Base-by-base conservation (phyloP, 2,797 vertebrate genomes). In the Muscicapa comitata region DNA sequence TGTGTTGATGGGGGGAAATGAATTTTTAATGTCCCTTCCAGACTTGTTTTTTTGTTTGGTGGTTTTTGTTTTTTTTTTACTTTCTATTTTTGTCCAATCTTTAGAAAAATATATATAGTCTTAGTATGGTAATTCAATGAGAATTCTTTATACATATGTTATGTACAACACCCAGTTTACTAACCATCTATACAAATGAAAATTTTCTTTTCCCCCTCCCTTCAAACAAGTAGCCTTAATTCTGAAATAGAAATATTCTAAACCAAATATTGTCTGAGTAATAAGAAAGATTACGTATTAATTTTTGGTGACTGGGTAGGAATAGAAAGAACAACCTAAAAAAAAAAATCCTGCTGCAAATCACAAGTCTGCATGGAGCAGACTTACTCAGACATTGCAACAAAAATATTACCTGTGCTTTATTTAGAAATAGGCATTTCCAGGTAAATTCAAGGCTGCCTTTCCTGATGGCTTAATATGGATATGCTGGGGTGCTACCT, bases 371-470 rank as follows among this genome's bases (percentile, higher is more conserved):
- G 17, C 3, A 11, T 17, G 37, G 68, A 89, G 67, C 59, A 65
- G 70, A 76, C 29, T 37, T 79, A 48, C 26, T 86, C 51, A 81
- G 59, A 63, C 84, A 54, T 21, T 68, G 70, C 21, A 35, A 35
- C n/a, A 50, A 58, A 81, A 43, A 25, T 1, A 1, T 40, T 59
- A 77, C 90, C 38, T 35, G 40, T 78, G 65, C 66, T 84, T 94
- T 80, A 91, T 88, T 95, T 94, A 94, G 81, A 82, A 88, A 79
- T 10, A 57, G 19, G 33, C 26, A 19, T 88, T 86, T 71, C 68
- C 80, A 53, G 74, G 59, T 40, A 37, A 31, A 42, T 61, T 63
- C 23, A 63, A 48, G 57, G 77, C 87, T 86, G 77, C 55, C n/a
- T 51, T 94, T 59, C 85, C 74, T 87, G 35, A 37, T 42, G 51